A percentile compares a stretch with the other conserved stretches of the same genome.
Conservation (phyloP, 2,797 vertebrate genomes). For the Falco concolor region DNA sequence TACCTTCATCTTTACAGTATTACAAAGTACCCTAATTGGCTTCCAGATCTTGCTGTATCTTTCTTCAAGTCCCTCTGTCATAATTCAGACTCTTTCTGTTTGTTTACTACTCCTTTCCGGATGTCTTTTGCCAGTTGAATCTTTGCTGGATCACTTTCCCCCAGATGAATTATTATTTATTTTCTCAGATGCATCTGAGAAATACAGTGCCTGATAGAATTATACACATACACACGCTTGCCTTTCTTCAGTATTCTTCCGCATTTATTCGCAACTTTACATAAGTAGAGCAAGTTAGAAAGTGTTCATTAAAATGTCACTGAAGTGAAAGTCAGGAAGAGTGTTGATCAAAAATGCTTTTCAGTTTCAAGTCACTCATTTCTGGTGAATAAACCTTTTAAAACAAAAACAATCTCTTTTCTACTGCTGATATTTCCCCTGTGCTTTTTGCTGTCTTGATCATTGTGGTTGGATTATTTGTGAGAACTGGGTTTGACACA, state of each 20-base stretch:
- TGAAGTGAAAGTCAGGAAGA: conserved; percentile 21
- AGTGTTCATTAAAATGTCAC: conserved; percentile 59
- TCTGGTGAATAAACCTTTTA: conserved; percentile 13
- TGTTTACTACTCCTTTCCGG: conserved; percentile 15
- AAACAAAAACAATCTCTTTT: conserved; percentile 11
- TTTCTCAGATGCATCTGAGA: conserved; percentile 23
- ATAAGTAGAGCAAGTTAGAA: conserved; percentile 35
- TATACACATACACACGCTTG: background rate
- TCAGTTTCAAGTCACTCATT: conserved; percentile 32
- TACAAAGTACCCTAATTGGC: background rate
- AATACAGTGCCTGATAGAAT: conserved; percentile 16
- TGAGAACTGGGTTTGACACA: background rate
- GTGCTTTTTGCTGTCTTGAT: background rate
- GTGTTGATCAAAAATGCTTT: conserved; percentile 47
- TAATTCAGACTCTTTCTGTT: background rate
- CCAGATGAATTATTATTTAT: conserved; percentile 17
- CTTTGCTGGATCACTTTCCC: conserved; percentile 18
- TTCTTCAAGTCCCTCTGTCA: background rate
- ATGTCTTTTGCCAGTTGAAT: background rate
- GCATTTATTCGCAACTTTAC: conserved; percentile 21
- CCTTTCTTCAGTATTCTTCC: conserved; percentile 38
- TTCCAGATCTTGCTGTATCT: background rate
- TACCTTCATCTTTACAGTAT: background rate
- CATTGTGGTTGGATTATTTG: background rate
- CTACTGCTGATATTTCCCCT: background rate